Evolutionary conservation across 2,113 vertebrate species (phyloP).

Genomic region (Rhea pennata): DNA sequence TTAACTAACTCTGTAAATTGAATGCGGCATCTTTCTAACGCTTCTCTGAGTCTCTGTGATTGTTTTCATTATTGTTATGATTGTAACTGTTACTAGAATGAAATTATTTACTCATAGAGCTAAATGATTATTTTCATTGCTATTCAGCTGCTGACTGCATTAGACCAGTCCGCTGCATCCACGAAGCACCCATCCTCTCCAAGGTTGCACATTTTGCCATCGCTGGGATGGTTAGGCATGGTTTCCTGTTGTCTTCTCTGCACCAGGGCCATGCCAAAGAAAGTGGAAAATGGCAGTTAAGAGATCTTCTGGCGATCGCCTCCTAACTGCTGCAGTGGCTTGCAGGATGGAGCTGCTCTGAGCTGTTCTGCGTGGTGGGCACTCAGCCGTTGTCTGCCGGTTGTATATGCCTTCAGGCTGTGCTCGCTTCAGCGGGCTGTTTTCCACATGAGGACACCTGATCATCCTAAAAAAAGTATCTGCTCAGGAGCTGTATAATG

Average conservation of each 20-base stretch:
- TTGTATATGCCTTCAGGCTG: background rate
- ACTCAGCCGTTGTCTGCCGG: background rate
- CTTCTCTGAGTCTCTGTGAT: conserved; percentile 60
- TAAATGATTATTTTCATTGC: conserved; percentile 67
- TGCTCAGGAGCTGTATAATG: background rate
- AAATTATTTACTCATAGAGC: conserved; percentile 69
- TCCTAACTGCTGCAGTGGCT: background rate
- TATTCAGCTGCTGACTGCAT: conserved; percentile 42
- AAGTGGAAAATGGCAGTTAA: background rate
- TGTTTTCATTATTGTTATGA: conserved; percentile 68
- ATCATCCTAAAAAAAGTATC: background rate
- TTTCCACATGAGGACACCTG: background rate
- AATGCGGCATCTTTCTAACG: conserved; percentile 69
- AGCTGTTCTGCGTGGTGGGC: background rate
- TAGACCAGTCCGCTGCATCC: background rate
- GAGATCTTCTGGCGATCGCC: background rate
- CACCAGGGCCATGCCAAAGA: background rate
- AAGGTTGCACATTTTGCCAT: background rate
- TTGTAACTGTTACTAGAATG: conserved; percentile 64
- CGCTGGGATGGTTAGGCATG: background rate
- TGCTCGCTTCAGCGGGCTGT: conserved; percentile 14
- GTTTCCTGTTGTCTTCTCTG: background rate
- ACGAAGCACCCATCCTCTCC: background rate
- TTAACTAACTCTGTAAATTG: conserved; percentile 74
- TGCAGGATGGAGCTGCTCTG: background rate